Evolutionary conservation across 1,140 invertebrate genomes (phyloP), one percentile per base, ranked within the genome.

Genomic region (Cydia amplana): DNA sequence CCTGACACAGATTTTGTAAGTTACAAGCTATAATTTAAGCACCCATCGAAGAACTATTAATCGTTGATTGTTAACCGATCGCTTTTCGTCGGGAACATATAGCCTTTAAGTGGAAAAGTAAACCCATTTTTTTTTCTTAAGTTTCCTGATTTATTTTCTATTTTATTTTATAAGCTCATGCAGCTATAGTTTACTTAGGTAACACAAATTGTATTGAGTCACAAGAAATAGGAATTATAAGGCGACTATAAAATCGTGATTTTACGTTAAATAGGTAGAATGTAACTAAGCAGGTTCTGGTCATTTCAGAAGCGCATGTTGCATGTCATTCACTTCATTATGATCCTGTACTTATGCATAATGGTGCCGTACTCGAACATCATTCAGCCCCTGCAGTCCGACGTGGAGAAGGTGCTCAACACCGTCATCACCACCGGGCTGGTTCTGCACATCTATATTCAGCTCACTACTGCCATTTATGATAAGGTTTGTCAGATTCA

Each of bases 1-100:
- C 89, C 89, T 4, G 80, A 92, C 75, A 91, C 89, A 10, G 79
- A 79, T 77, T 90, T 92, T 79, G 90, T 92, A 80, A 73, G 82
- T 83, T 28, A 60, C 18, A 60, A 23, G 0, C 18, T 20, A 18
- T 20, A 7, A 20, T 20, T 20, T 9, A 0, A 25, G 25, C 3
- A 4, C 32, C 5, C 32, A 32, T 32, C 32, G 32, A 32, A 32
- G 5, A 32, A 32, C 6, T 32, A 32, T 32, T 32, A 32, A 32
- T 32, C 32, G 6, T 32, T 32, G 32, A 32, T 0, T 32, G 0
- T 4, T 32, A 32, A 32, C 32, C 4, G 32, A 6, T 6, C 32
- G 32, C 4, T 32, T 32, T 5, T 32, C 4, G 32, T 32, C 0
- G 5, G 32, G 5, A 5, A 32, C 32, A 32, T 6, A 6, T 32